Evolutionary conservation across 2,888 invertebrate species (phyloP).

Genomic region (Lithosia quadra): DNA sequence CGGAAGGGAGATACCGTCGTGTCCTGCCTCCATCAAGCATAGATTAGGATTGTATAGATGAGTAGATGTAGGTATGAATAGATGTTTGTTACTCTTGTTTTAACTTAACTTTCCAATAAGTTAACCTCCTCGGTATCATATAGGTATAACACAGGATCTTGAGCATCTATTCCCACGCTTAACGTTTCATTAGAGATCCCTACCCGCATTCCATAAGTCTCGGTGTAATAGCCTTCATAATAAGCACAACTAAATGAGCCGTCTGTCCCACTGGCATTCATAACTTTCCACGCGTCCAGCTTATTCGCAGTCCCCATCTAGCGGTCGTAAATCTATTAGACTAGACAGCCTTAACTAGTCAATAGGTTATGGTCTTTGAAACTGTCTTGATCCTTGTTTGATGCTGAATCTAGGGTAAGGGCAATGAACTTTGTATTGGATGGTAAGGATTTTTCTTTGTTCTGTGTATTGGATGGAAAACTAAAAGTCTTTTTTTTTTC

Average conservation of each 20-base stretch:
- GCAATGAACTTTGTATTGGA: neutral
- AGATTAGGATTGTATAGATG: too few species aligned
- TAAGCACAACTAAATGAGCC: neutral
- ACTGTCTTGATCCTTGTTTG: too few species aligned
- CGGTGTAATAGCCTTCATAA: neutral
- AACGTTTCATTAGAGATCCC: slow-evolving; percentile 1
- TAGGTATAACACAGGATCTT: neutral
- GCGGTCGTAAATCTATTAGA: slow-evolving; percentile 13
- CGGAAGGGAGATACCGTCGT: too few species aligned
- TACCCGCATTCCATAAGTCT: slow-evolving; percentile 4
- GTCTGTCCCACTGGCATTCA: slow-evolving; percentile 5
- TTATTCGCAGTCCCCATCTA: neutral
- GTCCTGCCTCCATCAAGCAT: too few species aligned
- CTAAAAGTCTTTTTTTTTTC: too few species aligned
- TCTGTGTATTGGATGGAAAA: neutral
- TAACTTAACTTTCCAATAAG: too few species aligned
- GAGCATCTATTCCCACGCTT: slow-evolving; percentile 8
- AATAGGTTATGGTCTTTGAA: neutral
- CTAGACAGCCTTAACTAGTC: neutral
- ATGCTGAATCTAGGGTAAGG: too few species aligned
- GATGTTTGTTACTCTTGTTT: too few species aligned
- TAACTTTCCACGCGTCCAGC: slow-evolving; percentile 6
- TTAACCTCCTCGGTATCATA: too few species aligned
- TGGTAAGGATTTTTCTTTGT: too few species aligned
- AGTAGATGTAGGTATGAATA: too few species aligned